Evolutionary conservation across 2,113 vertebrate species (phyloP).

Genomic region (Cariama cristata): DNA sequence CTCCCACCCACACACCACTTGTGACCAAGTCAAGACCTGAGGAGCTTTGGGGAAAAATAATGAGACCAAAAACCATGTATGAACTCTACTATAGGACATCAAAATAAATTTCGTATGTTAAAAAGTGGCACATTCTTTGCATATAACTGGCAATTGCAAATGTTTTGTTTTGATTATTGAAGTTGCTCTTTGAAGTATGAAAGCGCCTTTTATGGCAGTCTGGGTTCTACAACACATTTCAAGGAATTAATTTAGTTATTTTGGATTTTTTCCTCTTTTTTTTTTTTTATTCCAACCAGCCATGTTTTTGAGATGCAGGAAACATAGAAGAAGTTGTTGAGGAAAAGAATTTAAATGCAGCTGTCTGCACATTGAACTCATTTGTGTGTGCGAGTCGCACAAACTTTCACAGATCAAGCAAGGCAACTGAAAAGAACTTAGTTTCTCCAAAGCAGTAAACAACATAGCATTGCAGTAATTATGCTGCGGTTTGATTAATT

Average conservation of each 20-base stretch:
- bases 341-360: background rate
- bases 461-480: background rate
- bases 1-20: background rate
- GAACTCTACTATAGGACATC: background rate
- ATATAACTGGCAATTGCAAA: background rate
- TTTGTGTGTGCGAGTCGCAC: background rate
- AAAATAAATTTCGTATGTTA: background rate
- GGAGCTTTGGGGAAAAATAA: background rate
- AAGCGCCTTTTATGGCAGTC: conserved; percentile 33
- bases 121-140: conserved; percentile 14
- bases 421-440: background rate
- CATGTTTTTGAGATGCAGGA: background rate
- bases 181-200: conserved; percentile 41
- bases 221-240: background rate
- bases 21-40: background rate
- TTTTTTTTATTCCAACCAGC: background rate
- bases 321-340: background rate
- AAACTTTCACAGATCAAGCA: background rate
- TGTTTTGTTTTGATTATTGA: conserved; percentile 40
- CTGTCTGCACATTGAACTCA: background rate
- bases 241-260: conserved; percentile 14
- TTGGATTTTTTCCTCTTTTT: background rate
- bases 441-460: background rate
- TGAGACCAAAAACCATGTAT: background rate
- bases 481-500: background rate